phyloP scores from a whole-genome alignment of 1,140 invertebrate species.

The Drosophila orosa region DNA sequence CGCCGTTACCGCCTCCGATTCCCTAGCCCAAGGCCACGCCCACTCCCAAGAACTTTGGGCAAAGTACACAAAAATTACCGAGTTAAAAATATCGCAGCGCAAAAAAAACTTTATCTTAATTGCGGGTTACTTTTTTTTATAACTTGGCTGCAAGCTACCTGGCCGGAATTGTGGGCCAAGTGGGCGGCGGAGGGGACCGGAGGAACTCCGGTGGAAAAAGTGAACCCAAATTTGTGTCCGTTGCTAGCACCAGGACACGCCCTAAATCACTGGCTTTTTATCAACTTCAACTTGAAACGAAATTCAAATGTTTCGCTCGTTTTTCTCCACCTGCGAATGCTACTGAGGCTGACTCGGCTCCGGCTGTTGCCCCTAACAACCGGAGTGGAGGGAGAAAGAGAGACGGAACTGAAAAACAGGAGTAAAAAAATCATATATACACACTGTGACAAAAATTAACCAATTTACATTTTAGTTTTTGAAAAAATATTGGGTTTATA shows the following conservation, averaged over 20 bases:
- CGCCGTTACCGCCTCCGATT: background rate
- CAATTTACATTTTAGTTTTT: background rate
- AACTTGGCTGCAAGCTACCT: conserved; percentile 13
- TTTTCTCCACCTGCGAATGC: conserved; percentile 35
- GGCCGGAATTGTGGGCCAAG: conserved; percentile 2
- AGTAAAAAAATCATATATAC: conserved; percentile 19
- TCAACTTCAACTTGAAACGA: conserved; percentile 78
- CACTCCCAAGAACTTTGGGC: conserved; percentile 28
- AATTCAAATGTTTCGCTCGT: conserved; percentile 76
- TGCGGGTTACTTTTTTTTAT: conserved; percentile 43
- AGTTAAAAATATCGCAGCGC: conserved; percentile 40
- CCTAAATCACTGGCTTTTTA: conserved; percentile 77
- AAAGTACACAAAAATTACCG: conserved; percentile 54
- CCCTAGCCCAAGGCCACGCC: conserved; percentile 10
- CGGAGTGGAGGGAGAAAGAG: background rate
- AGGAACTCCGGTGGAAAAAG: conserved; percentile 35
- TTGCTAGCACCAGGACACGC: conserved; percentile 46
- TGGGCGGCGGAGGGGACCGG: background rate
- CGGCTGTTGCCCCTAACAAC: conserved; percentile 67
- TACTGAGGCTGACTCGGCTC: conserved; percentile 32
- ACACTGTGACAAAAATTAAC: background rate
- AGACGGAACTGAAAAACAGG: background rate
- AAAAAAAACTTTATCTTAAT: conserved; percentile 61
- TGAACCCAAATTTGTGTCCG: conserved; percentile 59
- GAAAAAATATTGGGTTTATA: background rate